Percentiles rank a stretch among this genome's conserved stretches.
Evolutionary conservation across 2,888 invertebrate species (phyloP).

Genomic region (Drosophila incognita): DNA sequence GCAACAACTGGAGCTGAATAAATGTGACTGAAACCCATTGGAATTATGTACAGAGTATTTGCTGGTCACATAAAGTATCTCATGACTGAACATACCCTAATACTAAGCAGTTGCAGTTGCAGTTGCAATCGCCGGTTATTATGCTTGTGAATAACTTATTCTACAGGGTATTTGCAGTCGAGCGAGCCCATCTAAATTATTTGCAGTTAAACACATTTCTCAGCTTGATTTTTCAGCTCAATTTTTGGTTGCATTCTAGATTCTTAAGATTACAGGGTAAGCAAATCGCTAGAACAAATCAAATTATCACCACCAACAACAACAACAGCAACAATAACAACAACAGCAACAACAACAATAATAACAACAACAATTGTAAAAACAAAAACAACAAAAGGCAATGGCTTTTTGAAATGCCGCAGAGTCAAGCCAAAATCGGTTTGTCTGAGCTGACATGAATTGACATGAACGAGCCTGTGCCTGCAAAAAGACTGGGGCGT

Average conservation of each 20-base stretch:
- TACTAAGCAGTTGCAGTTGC: neutral
- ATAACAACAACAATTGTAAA: constrained; percentile 12
- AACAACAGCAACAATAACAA: constrained; percentile 10
- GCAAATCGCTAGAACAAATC: constrained; percentile 28
- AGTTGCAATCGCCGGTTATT: neutral
- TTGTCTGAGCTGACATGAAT: constrained; percentile 62
- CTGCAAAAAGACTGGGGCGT: neutral
- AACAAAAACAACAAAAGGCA: constrained; percentile 44
- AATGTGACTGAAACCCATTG: neutral
- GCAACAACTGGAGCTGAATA: neutral
- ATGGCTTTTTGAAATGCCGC: constrained; percentile 43
- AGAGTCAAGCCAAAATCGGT: constrained; percentile 45
- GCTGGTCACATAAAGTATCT: neutral
- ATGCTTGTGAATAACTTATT: neutral
- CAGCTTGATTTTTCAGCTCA: neutral
- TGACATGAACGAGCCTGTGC: constrained; percentile 54
- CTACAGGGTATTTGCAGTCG: neutral
- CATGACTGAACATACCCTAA: neutral
- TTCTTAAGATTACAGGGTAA: constrained; percentile 29
- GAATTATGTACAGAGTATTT: no score
- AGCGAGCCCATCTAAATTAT: neutral
- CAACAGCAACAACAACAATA: constrained; percentile 9
- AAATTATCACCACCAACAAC: constrained; percentile 47
- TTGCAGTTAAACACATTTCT: neutral
- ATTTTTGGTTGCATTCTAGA: neutral